Conservation (phyloP, 2,888 invertebrate species). For the Synanthedon formicaeformis region DNA sequence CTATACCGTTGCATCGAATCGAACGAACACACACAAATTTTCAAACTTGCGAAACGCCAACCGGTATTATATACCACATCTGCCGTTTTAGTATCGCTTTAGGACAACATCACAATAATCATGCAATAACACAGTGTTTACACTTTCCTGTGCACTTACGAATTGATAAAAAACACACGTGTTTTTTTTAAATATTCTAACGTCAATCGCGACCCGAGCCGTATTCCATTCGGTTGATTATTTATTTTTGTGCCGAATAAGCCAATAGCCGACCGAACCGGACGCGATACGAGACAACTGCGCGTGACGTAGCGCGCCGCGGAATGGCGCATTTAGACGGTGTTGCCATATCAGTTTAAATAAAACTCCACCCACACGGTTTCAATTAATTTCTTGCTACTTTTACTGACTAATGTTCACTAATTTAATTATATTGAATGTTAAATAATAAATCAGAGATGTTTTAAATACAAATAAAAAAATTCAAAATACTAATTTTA, state of each 20-base stretch:
- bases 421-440: too few relatives aligned
- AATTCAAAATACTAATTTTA: too few relatives aligned
- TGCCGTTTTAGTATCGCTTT: not conserved
- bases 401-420: too few relatives aligned
- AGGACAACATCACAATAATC: not conserved
- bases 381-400: too few relatives aligned
- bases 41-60: slow-evolving; percentile 10
- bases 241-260: too few relatives aligned
- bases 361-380: too few relatives aligned
- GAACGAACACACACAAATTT: slow-evolving; percentile 8
- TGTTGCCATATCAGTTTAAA: slow-evolving; percentile 21
- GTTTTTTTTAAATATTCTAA: slow-evolving; percentile 13
- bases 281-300: slow-evolving; percentile 5
- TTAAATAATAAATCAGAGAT: too few relatives aligned
- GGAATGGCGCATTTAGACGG: slow-evolving; percentile 31
- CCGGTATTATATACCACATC: not conserved
- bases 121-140: not conserved
- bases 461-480: too few relatives aligned
- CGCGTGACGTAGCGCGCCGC: slow-evolving; percentile 23
- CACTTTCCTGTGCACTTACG: too few relatives aligned
- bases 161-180: not conserved
- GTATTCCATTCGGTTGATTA: not conserved
- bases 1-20: slow-evolving; percentile 20
- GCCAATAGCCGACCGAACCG: too few relatives aligned
- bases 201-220: slow-evolving; percentile 19